Evolutionary conservation across 2,797 vertebrate species (phyloP).

Genomic region (Propithecus deckenii): DNA sequence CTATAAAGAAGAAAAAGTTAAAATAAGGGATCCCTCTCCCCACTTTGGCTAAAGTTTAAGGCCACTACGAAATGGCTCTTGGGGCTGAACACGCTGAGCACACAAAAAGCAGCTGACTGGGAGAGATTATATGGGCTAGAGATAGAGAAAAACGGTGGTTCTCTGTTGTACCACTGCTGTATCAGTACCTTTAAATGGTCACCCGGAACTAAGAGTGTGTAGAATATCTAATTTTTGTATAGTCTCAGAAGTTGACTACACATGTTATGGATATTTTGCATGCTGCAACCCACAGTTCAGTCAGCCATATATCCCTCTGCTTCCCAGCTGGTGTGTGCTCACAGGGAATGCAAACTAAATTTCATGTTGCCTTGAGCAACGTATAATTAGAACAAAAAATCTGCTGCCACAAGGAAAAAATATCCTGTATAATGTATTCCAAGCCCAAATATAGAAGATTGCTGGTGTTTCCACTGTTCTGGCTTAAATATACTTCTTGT

Average conservation of each 20-base stretch:
- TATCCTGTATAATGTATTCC: background rate
- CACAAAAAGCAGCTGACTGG: background rate
- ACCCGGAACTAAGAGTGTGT: background rate
- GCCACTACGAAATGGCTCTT: background rate
- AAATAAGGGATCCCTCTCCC: background rate
- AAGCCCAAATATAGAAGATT: background rate
- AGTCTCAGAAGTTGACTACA: background rate
- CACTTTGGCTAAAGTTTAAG: background rate
- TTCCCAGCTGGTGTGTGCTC: background rate
- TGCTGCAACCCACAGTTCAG: background rate
- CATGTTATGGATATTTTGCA: background rate
- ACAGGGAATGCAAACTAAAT: background rate
- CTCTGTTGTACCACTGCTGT: rapidly evolving
- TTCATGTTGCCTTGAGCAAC: background rate
- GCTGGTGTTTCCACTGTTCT: background rate
- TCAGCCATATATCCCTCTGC: background rate
- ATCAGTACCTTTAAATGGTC: background rate
- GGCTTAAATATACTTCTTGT: background rate
- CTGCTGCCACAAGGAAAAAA: background rate
- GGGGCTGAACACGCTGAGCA: background rate
- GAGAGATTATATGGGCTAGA: background rate
- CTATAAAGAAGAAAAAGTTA: background rate
- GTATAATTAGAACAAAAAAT: constrained; percentile 42
- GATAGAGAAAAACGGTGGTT: background rate
- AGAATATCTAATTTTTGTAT: background rate